Evolutionary conservation across 2,888 invertebrate genomes (phyloP).

Genomic region (Leptogaster cylindrica): DNA sequence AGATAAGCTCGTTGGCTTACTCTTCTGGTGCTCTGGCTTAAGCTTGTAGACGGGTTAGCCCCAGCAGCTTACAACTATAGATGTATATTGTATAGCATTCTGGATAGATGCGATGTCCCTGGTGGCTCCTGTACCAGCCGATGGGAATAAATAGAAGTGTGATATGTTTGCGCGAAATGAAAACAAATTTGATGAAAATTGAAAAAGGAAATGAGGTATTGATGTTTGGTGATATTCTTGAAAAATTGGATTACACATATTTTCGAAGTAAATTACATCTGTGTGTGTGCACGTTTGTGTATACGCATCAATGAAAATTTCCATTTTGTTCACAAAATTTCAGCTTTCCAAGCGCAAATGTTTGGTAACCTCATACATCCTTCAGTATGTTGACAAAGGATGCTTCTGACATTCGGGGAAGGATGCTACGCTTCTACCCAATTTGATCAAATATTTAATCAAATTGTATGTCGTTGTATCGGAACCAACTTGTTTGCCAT

Average conservation of each 20-base stretch:
- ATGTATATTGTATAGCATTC: conserved; percentile 8
- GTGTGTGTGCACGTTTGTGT: conserved; percentile 11
- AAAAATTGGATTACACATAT: conserved; percentile 43
- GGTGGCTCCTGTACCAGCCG: conserved; percentile 32
- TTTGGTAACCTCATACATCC: conserved; percentile 25
- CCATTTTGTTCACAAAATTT: conserved; percentile 33
- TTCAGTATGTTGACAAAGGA: conserved; percentile 37
- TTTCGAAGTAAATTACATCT: conserved; percentile 13
- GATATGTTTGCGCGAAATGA: conserved; percentile 47
- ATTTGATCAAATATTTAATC: conserved; percentile 43
- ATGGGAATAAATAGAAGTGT: conserved; percentile 43
- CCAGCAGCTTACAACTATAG: conserved; percentile 8
- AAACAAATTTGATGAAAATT: conserved; percentile 51
- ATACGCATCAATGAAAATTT: conserved; percentile 31
- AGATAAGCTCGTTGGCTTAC: conserved; percentile 33
- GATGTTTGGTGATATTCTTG: conserved; percentile 45
- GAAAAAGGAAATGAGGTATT: conserved; percentile 51
- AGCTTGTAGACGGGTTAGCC: conserved; percentile 29
- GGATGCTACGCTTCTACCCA: conserved; percentile 38
- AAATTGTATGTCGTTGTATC: conserved; percentile 41
- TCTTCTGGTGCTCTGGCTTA: conserved; percentile 15
- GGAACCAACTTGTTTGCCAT: conserved; percentile 38
- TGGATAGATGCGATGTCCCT: conserved; percentile 18
- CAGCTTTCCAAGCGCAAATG: conserved; percentile 29
- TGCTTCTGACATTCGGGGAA: conserved; percentile 31